A percentile compares a stretch with the other conserved stretches of the same genome.
These are phyloP conservation scores for Herminia tarsipennalis DNA, from an alignment of 2,888 invertebrate species.

Conservation along the genomic window DNA sequence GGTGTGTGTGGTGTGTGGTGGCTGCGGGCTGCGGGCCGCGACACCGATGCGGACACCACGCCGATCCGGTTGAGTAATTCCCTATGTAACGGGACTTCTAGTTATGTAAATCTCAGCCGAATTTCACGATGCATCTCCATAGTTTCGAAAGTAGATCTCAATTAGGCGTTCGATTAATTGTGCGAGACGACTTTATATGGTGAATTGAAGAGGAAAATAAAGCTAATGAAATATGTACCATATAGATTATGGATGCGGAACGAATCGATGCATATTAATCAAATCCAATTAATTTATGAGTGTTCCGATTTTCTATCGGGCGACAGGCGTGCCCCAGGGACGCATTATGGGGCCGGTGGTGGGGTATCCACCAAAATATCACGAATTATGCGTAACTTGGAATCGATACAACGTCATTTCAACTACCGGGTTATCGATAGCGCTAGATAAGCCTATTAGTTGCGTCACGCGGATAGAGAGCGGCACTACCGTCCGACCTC, in stretches of 20 bases:
- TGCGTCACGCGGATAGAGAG: slow-evolving; percentile 47
- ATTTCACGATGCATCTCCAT: slow-evolving; percentile 73
- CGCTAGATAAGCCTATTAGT: slow-evolving; percentile 57
- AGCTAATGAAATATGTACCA: slow-evolving; percentile 43
- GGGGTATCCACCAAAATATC: slow-evolving; percentile 31
- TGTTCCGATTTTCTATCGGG: slow-evolving; percentile 53
- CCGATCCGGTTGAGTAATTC: slow-evolving; percentile 80
- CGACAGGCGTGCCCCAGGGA: slow-evolving; percentile 53
- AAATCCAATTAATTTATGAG: slow-evolving; percentile 57
- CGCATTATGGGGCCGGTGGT: slow-evolving; percentile 49
- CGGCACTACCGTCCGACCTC: slow-evolving; percentile 33
- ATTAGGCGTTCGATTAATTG: slow-evolving; percentile 63
- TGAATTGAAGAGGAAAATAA: slow-evolving; percentile 46
- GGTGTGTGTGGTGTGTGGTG: slow-evolving; percentile 23
- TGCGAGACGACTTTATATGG: slow-evolving; percentile 43
- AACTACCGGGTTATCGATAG: slow-evolving; percentile 61
- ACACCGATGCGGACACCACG: slow-evolving; percentile 46
- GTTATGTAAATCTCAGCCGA: slow-evolving; percentile 83
- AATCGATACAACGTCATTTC: slow-evolving; percentile 63
- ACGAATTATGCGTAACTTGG: slow-evolving; percentile 52
- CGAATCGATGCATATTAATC: slow-evolving; percentile 56
- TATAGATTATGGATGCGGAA: slow-evolving; percentile 56
- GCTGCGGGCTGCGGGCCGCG: slow-evolving; percentile 17
- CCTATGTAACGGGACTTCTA: slow-evolving; percentile 82
- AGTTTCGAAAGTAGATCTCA: slow-evolving; percentile 76